Evolutionary conservation across 1,140 invertebrate genomes (phyloP).

Genomic region (Panagrolaimus sp.): DNA sequence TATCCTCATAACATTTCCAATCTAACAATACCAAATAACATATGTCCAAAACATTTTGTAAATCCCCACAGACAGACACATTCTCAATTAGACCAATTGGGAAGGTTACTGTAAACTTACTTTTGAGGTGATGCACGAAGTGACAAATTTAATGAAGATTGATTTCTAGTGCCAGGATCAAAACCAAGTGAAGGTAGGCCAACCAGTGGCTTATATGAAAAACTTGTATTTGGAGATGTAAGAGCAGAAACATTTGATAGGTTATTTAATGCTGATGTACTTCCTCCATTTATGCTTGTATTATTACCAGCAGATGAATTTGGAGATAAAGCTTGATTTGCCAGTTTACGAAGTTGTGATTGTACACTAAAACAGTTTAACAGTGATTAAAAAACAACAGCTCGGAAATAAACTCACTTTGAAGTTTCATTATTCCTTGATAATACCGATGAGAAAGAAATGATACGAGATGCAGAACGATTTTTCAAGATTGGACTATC

Average conservation of each 20-base stretch:
- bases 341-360: constrained; percentile 18
- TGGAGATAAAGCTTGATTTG: constrained; percentile 1
- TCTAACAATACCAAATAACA: no score
- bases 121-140: neutral
- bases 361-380: neutral
- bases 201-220: constrained; percentile 22
- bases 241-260: neutral
- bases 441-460: neutral
- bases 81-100: no score
- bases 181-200: neutral
- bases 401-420: no score
- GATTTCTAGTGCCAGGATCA: neutral
- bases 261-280: neutral
- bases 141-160: neutral
- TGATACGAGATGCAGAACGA: neutral
- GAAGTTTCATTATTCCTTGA: no score
- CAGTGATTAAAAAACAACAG: neutral
- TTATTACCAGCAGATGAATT: neutral
- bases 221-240: neutral
- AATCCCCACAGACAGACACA: no score
- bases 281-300: neutral
- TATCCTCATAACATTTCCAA: no score
- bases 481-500: constrained; percentile 28
- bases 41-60: no score
- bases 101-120: no score